phyloP scores from a whole-genome alignment of 1,140 invertebrate genomes.

The Triops cancriformis region DNA sequence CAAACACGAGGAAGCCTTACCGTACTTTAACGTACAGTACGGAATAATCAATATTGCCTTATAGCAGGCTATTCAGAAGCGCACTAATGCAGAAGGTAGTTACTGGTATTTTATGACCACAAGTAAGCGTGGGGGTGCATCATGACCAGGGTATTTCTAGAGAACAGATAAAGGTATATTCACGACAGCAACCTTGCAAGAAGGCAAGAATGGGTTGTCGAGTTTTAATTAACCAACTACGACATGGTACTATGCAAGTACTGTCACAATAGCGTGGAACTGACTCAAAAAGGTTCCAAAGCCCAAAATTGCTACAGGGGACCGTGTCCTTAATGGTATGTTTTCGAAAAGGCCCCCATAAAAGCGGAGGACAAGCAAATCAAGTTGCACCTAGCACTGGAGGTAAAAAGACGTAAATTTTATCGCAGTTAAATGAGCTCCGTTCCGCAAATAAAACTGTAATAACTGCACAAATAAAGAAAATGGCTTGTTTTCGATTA shows the following conservation, averaged over 20 bases:
- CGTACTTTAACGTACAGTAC: neutral
- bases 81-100: neutral
- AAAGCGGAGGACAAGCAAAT: neutral
- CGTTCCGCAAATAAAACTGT: too few species aligned
- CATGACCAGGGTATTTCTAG: neutral
- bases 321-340: neutral
- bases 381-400: neutral
- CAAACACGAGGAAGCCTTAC: neutral
- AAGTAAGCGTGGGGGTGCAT: neutral
- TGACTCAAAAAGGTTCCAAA: neutral
- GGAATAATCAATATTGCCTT: constrained; percentile 1
- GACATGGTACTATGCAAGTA: neutral
- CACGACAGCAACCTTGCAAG: neutral
- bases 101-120: neutral
- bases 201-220: neutral
- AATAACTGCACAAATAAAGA: too few species aligned
- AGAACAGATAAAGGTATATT: neutral
- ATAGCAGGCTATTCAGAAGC: neutral
- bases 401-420: neutral
- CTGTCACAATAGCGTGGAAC: neutral
- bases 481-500: too few species aligned
- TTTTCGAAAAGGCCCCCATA: neutral
- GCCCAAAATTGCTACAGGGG: neutral
- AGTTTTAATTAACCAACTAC: constrained; percentile 2
- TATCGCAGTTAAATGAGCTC: too few species aligned